phyloP scores from a whole-genome alignment of 1,140 invertebrate genomes.

The Drosophila kanapiae region DNA sequence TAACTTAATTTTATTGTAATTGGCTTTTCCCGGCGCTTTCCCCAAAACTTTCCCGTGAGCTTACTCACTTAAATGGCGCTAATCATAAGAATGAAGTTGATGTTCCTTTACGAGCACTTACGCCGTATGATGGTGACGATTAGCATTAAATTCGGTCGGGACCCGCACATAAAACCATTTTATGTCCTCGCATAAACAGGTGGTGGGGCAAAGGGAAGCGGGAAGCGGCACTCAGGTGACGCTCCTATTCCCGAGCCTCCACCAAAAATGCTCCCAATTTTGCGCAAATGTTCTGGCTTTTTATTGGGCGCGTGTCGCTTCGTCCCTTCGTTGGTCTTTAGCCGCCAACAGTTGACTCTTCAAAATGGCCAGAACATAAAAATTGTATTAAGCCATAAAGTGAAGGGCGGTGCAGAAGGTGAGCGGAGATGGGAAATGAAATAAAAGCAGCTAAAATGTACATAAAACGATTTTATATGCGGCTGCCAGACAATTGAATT shows the following conservation, averaged over 20 bases:
- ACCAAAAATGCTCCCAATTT: slow-evolving; percentile 36
- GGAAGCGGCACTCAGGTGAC: slow-evolving; percentile 19
- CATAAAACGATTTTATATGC: slow-evolving; percentile 65
- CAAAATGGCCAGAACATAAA: slow-evolving; percentile 75
- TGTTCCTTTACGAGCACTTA: slow-evolving; percentile 52
- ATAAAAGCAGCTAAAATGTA: slow-evolving; percentile 41
- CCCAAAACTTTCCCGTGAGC: slow-evolving; percentile 13
- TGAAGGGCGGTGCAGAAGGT: slow-evolving; percentile 9
- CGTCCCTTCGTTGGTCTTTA: slow-evolving; percentile 16
- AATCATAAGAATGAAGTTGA: slow-evolving; percentile 71
- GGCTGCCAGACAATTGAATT: slow-evolving; percentile 73
- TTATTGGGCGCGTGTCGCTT: slow-evolving; percentile 42
- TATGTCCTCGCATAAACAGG: slow-evolving; percentile 69
- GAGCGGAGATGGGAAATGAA: not conserved
- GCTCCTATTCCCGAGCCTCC: slow-evolving; percentile 13
- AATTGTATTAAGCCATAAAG: slow-evolving; percentile 82
- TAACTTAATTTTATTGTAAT: slow-evolving; percentile 75
- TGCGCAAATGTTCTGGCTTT: slow-evolving; percentile 42
- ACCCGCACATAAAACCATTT: slow-evolving; percentile 70
- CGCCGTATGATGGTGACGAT: slow-evolving; percentile 67
- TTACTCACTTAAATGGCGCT: slow-evolving; percentile 43
- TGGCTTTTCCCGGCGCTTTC: slow-evolving; percentile 13
- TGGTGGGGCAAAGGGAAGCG: slow-evolving; percentile 24
- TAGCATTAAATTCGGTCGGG: slow-evolving; percentile 74
- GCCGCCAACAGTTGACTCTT: slow-evolving; percentile 47